Evolutionary conservation across 2,888 invertebrate genomes (phyloP).

Genomic region (Drosophila picticornis): DNA sequence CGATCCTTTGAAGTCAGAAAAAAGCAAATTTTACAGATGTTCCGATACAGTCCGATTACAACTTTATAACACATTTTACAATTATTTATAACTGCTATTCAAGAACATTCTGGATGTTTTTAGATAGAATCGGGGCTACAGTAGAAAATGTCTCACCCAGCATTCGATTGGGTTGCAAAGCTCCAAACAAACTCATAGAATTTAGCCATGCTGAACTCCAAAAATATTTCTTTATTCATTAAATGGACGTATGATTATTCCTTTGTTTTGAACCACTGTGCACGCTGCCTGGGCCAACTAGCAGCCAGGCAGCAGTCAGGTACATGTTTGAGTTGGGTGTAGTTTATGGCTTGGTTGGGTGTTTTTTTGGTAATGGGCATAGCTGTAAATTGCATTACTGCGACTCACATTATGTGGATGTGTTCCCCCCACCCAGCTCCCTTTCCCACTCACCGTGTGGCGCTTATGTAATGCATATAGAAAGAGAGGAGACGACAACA

Average conservation of each 20-base stretch:
- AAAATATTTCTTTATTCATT: not conserved
- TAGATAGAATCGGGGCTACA: not conserved
- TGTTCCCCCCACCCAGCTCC: not conserved
- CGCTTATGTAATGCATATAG: constrained; percentile 62
- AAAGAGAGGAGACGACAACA: constrained; percentile 7
- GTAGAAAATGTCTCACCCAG: not conserved
- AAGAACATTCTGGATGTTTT: not conserved
- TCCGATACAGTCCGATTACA: too few species aligned
- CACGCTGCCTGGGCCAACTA: not conserved
- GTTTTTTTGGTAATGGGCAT: constrained; percentile 27
- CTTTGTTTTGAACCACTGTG: not conserved
- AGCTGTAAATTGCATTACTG: constrained; percentile 79
- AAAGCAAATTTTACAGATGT: not conserved
- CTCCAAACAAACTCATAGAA: not conserved
- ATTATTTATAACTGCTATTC: not conserved
- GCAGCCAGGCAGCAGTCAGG: constrained; percentile 8
- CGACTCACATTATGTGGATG: constrained; percentile 28
- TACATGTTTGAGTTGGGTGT: constrained; percentile 2
- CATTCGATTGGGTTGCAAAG: not conserved
- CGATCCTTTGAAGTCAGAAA: too few species aligned
- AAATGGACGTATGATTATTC: not conserved
- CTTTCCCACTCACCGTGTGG: constrained; percentile 19
- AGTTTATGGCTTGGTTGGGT: constrained; percentile 4
- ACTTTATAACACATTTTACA: not conserved
- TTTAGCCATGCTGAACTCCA: not conserved